A percentile compares a stretch with the other conserved stretches of the same genome.
phyloP scores from a whole-genome alignment of 1,140 invertebrate species.

The Gerris buenoi region DNA sequence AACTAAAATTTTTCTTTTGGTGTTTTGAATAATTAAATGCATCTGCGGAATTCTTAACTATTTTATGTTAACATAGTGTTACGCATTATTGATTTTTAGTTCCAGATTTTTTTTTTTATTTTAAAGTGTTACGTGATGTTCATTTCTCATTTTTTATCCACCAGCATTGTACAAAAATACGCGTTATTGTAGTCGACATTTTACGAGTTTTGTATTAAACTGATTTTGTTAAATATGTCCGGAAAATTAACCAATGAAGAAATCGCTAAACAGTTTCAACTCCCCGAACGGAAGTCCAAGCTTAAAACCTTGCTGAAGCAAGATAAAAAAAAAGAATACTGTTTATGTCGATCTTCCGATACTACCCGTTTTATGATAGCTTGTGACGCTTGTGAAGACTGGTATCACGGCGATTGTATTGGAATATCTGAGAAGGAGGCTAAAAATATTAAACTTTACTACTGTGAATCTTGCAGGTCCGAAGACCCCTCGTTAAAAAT shows the following conservation, averaged over 20 bases:
- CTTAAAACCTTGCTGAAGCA: constrained; percentile 75
- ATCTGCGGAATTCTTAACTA: too few species aligned
- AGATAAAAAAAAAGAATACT: constrained; percentile 77
- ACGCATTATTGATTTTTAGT: too few species aligned
- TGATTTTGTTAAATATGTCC: neutral
- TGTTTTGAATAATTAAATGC: too few species aligned
- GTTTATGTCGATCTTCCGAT: constrained; percentile 84
- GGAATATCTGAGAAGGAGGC: constrained; percentile 85
- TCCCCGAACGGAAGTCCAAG: constrained; percentile 81
- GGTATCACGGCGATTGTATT: constrained; percentile 97
- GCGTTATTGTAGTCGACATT: too few species aligned
- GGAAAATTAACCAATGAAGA: constrained; percentile 38
- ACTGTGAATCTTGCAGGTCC: constrained; percentile 45
- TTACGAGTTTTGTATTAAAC: too few species aligned
- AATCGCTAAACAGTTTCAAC: constrained; percentile 74
- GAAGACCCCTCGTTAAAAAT: constrained; percentile 44
- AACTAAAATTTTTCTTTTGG: too few species aligned
- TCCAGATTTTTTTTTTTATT: too few species aligned
- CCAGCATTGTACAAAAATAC: too few species aligned
- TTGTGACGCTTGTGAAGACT: constrained; percentile 94
- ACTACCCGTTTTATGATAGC: constrained; percentile 93
- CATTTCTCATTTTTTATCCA: too few species aligned
- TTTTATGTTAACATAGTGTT: too few species aligned
- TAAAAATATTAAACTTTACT: constrained; percentile 84
- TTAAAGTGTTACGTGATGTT: too few species aligned